Evolutionary conservation across 2,888 invertebrate species (phyloP), one percentile per base, ranked within the genome.

Genomic region (Watsonalla cultraria): DNA sequence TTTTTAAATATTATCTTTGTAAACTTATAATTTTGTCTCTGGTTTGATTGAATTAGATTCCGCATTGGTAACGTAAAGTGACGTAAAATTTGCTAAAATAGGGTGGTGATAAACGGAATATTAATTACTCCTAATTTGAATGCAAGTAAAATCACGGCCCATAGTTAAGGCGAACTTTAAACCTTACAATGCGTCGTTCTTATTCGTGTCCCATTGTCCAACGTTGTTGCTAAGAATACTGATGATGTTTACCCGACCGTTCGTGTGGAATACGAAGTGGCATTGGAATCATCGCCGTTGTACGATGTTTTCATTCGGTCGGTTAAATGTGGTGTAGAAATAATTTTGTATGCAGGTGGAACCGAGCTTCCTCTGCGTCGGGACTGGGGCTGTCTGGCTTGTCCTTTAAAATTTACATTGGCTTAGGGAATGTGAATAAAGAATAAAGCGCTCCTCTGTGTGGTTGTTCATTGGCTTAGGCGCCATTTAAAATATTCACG

Each of bases 281-380:
- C 54, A 56, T 61, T 59, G 58, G 57, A 64, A 62, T 61, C 54
- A 56, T 58, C 60, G 54, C 47, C 35, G 57, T 47, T 55, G 60
- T 56, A 55, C 53, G 49, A 50, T 60, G 66, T 71, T 74, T 78
- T 68, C 50, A 69, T 72, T 76, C 63, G 67, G 74, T 67, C 65
- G 81, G 72, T 66, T 80, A 70, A 62, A 64, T 68, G 58, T 66
- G 55, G 70, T 74, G 71, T 76, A 71, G 76, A 74, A 72, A 76
- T 77, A 67, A 77, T 86, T 88, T 86, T 78, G 84, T 85, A 89
- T 88, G 80, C 87, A 73, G 65, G 75, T 71, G 65, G 71, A 70
- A 66, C 60, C 68, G 56, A 70, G 75, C 78, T 84, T 81, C 85
- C 80, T 84, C 76, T 66, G 68, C 72, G 68, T 64, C 74, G 70